A percentile compares a stretch with the other conserved stretches of the same genome.
phyloP scores from a whole-genome alignment of 2,888 invertebrate species.

The Yponomeuta cagnagella region DNA sequence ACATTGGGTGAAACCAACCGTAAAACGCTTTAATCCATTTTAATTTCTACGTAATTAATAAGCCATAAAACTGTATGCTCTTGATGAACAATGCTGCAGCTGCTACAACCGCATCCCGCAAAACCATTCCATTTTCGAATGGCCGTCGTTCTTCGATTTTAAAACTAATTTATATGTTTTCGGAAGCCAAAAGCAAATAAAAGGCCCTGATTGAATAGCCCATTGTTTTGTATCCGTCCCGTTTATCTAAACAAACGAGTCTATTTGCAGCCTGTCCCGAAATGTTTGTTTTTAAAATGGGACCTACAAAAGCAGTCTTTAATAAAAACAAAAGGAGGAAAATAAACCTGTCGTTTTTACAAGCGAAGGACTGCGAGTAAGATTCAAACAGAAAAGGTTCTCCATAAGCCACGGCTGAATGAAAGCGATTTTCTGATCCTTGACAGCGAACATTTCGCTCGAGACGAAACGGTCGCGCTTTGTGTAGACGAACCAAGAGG shows the following conservation, averaged over 20 bases:
- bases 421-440: constrained; percentile 26
- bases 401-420: constrained; percentile 15
- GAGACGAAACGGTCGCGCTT: constrained; percentile 27
- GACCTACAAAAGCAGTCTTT: neutral
- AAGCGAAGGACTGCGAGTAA: constrained; percentile 10
- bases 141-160: neutral
- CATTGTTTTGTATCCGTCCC: neutral
- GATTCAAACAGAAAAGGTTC: constrained; percentile 29
- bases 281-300: neutral
- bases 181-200: neutral
- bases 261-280: neutral
- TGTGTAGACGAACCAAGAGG: constrained; percentile 22
- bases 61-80: constrained; percentile 1
- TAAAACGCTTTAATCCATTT: neutral
- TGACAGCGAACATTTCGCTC: constrained; percentile 31
- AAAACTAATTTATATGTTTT: neutral
- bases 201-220: neutral
- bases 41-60: neutral
- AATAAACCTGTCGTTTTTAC: neutral
- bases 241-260: neutral
- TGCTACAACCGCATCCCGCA: neutral
- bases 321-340: neutral
- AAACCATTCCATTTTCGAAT: neutral
- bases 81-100: constrained; percentile 16
- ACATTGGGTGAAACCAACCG: neutral